These are phyloP conservation scores for Fringilla coelebs DNA, from an alignment of 2,797 vertebrate genomes.

Conservation along the genomic window DNA sequence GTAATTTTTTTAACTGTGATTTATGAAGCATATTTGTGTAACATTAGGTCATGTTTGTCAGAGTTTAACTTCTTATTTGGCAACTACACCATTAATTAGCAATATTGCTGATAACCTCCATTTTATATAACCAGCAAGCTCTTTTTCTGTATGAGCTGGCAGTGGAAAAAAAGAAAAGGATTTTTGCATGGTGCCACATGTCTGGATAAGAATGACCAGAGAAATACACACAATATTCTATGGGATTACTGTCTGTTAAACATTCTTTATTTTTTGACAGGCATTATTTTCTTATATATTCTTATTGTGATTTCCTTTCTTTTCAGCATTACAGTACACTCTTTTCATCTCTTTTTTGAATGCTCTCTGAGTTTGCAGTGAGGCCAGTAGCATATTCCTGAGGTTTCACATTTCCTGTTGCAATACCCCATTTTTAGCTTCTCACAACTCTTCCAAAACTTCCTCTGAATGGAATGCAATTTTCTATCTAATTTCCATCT, in stretches of 20 bases:
- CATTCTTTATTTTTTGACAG: background rate
- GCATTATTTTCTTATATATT: background rate
- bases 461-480: background rate
- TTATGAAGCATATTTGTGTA: slow-evolving; percentile 63
- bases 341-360: background rate
- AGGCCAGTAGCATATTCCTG: background rate
- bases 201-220: slow-evolving; percentile 34
- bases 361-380: background rate
- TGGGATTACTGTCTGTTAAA: background rate
- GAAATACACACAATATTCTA: background rate
- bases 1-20: slow-evolving; percentile 57
- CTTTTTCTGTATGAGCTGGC: slow-evolving; percentile 58
- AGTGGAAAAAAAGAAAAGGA: slow-evolving; percentile 49
- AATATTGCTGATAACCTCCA: slow-evolving; percentile 70
- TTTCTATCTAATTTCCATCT: background rate
- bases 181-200: slow-evolving; percentile 55
- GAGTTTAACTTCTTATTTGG: slow-evolving; percentile 67
- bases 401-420: background rate
- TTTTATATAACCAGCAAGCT: slow-evolving; percentile 69
- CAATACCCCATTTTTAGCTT: background rate
- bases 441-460: background rate
- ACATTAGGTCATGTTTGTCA: slow-evolving; percentile 69
- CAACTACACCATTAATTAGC: slow-evolving; percentile 71
- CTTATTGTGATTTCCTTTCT: background rate
- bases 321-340: background rate